Conservation (phyloP, 2,888 invertebrate genomes). For the Zonitis immaculata region DNA sequence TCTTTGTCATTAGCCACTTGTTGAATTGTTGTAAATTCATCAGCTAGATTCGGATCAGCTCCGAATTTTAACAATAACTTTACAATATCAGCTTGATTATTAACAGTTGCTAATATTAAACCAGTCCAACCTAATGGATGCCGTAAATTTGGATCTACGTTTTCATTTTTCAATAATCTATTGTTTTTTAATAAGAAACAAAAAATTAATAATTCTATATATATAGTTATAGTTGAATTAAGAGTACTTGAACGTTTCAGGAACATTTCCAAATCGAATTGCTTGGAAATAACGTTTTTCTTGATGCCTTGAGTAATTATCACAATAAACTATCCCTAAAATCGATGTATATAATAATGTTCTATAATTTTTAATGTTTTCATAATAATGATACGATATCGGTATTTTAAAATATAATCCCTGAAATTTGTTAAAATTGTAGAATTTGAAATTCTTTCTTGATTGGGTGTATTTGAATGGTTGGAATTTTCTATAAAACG, state of each 20-base stretch:
- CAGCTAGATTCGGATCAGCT: conserved; percentile 72
- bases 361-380: not conserved
- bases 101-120: conserved; percentile 78
- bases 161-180: conserved; percentile 49
- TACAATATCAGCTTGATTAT: conserved; percentile 60
- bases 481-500: not conserved
- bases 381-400: not conserved
- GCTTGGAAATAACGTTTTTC: not conserved
- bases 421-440: not conserved
- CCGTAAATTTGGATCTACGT: conserved; percentile 61
- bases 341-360: not conserved
- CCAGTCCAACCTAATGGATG: conserved; percentile 85
- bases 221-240: not conserved
- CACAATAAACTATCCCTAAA: not conserved
- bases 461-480: not conserved
- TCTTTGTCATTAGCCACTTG: conserved; percentile 62
- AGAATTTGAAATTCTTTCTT: not conserved
- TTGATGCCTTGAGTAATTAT: not conserved
- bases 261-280: not conserved
- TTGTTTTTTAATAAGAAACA: conserved; percentile 9
- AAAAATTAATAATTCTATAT: conserved; percentile 1
- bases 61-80: conserved; percentile 63
- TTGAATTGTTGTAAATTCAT: conserved; percentile 69
- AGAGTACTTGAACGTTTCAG: not conserved
- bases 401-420: not conserved